Conservation (phyloP, 2,113 vertebrate species). For the Zosterops lateralis region DNA sequence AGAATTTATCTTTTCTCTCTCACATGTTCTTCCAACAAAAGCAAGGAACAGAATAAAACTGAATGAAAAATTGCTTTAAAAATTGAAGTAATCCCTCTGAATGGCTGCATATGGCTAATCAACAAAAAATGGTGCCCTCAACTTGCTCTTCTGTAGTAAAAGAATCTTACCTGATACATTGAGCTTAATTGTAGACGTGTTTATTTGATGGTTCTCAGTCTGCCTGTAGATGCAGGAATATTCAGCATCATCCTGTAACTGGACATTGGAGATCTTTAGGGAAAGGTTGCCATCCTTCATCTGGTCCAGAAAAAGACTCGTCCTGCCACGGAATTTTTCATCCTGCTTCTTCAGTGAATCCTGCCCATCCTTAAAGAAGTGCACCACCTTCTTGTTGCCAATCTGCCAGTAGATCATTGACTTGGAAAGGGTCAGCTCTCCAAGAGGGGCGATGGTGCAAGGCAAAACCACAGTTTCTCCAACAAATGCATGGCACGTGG, state of each 20-base stretch:
- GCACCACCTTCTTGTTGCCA: not conserved
- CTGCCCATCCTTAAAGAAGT: not conserved
- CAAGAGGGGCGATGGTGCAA: not conserved
- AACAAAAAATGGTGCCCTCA: not conserved
- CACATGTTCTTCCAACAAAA: not conserved
- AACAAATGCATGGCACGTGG: not conserved
- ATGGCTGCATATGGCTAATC: not conserved
- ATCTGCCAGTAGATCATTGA: slow-evolving; percentile 52
- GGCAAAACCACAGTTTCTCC: slow-evolving; percentile 49
- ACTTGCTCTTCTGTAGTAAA: not conserved
- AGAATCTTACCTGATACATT: slow-evolving; percentile 17
- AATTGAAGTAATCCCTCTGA: not conserved
- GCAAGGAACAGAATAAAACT: not conserved
- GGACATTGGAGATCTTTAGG: slow-evolving; percentile 30
- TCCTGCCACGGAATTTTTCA: not conserved
- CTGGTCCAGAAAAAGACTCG: slow-evolving; percentile 44
- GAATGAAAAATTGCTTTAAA: not conserved
- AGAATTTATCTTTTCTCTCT: not conserved
- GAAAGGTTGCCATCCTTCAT: slow-evolving; percentile 44
- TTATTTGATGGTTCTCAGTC: not conserved
- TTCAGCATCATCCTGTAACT: not conserved
- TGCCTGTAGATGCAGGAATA: slow-evolving; percentile 43
- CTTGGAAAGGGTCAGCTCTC: not conserved
- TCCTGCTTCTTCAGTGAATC: accelerated
- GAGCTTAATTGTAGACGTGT: slow-evolving; percentile 10